Evolutionary conservation across 1,140 invertebrate species (phyloP).

Genomic region (Popillia japonica): DNA sequence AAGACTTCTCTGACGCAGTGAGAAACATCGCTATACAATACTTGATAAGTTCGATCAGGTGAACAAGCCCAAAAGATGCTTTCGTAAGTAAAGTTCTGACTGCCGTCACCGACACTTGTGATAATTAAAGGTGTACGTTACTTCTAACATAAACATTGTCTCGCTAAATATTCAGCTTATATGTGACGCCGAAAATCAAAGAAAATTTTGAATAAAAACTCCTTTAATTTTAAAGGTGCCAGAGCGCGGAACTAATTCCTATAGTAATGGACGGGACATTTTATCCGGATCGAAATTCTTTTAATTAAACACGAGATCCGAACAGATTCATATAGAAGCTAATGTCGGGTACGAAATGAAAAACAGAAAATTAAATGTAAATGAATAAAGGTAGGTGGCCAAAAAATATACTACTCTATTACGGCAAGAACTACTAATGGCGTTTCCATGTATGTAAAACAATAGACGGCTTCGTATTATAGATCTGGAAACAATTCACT

Average conservation of each 20-base stretch:
- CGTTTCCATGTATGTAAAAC: slow-evolving; percentile 26
- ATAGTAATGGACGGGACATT: background rate
- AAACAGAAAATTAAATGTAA: slow-evolving; percentile 32
- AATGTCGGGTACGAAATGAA: slow-evolving; percentile 6
- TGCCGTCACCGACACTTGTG: no score
- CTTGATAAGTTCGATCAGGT: no score
- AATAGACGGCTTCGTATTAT: background rate
- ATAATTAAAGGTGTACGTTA: no score
- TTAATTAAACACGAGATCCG: slow-evolving; percentile 17
- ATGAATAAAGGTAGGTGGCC: slow-evolving; percentile 7
- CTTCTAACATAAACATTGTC: no score
- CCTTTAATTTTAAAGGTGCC: background rate
- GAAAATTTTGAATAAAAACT: background rate
- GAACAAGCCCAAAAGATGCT: no score
- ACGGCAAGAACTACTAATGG: slow-evolving; percentile 27
- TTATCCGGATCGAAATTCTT: slow-evolving; percentile 20
- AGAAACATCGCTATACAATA: no score
- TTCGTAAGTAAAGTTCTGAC: no score
- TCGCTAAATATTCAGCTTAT: no score
- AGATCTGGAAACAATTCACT: slow-evolving; percentile 23
- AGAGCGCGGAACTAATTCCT: background rate
- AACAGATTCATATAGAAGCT: background rate
- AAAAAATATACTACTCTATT: slow-evolving; percentile 10
- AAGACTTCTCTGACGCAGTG: no score
- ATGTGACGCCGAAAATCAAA: no score